phyloP scores from a whole-genome alignment of 1,140 invertebrate species.

The Pentalonia nigronervosa region DNA sequence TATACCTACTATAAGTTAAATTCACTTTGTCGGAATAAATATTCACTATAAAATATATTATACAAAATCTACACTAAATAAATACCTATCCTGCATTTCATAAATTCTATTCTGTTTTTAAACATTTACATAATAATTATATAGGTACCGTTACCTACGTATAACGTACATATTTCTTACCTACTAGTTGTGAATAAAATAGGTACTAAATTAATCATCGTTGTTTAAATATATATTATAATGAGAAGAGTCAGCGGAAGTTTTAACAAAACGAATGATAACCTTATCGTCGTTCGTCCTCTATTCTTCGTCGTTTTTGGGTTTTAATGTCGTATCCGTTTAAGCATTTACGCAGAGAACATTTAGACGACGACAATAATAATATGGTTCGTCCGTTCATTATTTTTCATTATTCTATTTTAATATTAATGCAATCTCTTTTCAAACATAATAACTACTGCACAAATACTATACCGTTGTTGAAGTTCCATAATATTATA shows the following conservation, averaged over 20 bases:
- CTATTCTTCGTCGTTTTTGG: not conserved
- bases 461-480: not conserved
- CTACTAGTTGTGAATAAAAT: not conserved
- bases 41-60: not conserved
- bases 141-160: too few species aligned
- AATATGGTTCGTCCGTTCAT: not conserved
- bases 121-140: not conserved
- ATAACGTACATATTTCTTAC: not conserved
- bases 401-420: not conserved
- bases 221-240: not conserved
- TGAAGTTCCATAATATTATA: not conserved
- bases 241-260: not conserved
- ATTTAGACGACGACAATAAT: not conserved
- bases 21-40: not conserved
- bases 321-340: not conserved
- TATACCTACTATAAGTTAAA: not conserved
- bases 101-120: not conserved
- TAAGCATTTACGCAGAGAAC: not conserved
- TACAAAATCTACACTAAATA: not conserved
- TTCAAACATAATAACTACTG: not conserved
- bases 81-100: not conserved
- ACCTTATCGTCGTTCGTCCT: not conserved
- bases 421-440: not conserved
- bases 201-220: not conserved
- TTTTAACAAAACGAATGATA: not conserved